Base-by-base conservation (phyloP, 2,797 vertebrate genomes). In the Acrossocheilus wenchowensis region DNA sequence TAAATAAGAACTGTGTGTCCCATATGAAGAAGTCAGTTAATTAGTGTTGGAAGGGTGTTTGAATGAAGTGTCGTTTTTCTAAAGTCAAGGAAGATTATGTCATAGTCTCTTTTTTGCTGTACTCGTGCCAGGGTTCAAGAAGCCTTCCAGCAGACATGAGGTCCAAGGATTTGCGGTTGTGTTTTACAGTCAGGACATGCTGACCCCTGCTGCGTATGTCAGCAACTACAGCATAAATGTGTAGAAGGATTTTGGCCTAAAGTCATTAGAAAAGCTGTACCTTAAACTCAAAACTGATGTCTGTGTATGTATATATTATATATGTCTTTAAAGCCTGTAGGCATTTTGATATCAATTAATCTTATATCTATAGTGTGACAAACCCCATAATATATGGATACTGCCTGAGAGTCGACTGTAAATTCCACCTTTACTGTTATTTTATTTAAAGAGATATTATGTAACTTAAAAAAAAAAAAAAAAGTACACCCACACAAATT, bases 31-130 rank as follows among this genome's bases (percentile, higher is more conserved):
- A 68, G 54, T 72, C 87, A 69, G 52, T 64, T 77, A 66, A 87
- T 88, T 82, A 52, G 39, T 79, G 48, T 60, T 83, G 41, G 34
- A 54, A 68, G 19, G 26, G 5, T 77, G 60, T 48, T 48, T 23
- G 23, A 36, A 84, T 60, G 23, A 54, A 19, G 39, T 30, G 14
- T 78, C 14, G 8, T 26, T 71, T 80, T 85, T 39, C 41, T 83
- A 85, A 87, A 85, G 69, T 26, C 26, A 43, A 62, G 30, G 45
- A 80, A 19, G 85, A 84, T 88, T 43, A 39, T 39, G 83, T 87
- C 78, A 85, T 60, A 45, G 64, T 62, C 57, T 75, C 57, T 30
- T 57, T 79, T 78, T 52, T 66, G 2, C 41, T 69, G 69, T 15
- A 8, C 74, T 83, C 48, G 62, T 52, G 83, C 12, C 75, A 73